Percentiles rank a stretch among this genome's conserved stretches.
phyloP scores from a whole-genome alignment of 2,797 vertebrate genomes.

The Numenius phaeopus region DNA sequence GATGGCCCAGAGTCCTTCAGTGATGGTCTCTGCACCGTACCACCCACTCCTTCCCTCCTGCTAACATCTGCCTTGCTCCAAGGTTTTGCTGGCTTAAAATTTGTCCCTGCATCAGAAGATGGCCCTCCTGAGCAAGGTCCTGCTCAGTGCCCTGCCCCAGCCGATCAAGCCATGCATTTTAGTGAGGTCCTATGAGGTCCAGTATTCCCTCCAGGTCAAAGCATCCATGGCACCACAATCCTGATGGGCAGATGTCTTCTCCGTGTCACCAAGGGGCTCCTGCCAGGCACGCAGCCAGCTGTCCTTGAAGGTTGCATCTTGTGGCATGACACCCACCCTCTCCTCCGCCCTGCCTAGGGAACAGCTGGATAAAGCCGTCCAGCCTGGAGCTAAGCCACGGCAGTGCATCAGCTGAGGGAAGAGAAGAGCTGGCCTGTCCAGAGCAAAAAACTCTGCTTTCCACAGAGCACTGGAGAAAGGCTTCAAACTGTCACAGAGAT shows the following conservation, averaged over 20 bases:
- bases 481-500: background rate
- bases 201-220: background rate
- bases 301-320: background rate
- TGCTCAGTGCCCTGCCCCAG: background rate
- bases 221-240: background rate
- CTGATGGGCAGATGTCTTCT: background rate
- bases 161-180: background rate
- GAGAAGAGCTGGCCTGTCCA: background rate
- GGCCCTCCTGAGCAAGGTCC: background rate
- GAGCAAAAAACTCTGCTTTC: background rate
- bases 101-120: background rate
- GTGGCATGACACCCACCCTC: accelerated
- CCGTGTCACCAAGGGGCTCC: background rate
- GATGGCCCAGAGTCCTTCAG: background rate
- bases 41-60: background rate
- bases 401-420: background rate
- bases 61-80: accelerated
- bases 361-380: background rate
- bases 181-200: background rate
- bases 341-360: background rate
- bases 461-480: background rate
- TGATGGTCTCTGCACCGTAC: accelerated
- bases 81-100: background rate
- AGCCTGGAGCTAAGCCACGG: background rate
- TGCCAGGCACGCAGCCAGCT: background rate